Percentiles rank a stretch among this genome's conserved stretches.
Evolutionary conservation across 2,888 invertebrate species (phyloP).

Genomic region (Cheilosia impressa): DNA sequence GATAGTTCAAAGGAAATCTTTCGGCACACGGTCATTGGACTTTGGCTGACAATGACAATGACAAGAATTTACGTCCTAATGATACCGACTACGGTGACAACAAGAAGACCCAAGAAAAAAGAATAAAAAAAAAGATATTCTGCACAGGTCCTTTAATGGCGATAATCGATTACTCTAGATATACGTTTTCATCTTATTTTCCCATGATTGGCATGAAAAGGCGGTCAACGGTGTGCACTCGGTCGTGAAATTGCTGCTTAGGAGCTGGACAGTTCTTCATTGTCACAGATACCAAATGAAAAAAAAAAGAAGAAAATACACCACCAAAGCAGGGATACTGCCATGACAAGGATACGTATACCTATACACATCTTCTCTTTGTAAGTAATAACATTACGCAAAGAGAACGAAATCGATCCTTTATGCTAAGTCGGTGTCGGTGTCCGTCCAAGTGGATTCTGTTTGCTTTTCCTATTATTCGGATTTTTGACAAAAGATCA

Average conservation of each 20-base stretch:
- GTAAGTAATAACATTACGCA: constrained; percentile 65
- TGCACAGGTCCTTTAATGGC: constrained; percentile 72
- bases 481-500: constrained; percentile 31
- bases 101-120: constrained; percentile 45
- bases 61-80: constrained; percentile 70
- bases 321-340: background rate
- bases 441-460: constrained; percentile 37
- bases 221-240: constrained; percentile 76
- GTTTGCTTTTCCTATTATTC: constrained; percentile 67
- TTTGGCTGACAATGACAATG: constrained; percentile 70
- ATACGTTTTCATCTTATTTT: constrained; percentile 53
- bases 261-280: constrained; percentile 19
- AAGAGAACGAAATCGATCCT: constrained; percentile 67
- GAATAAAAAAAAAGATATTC: constrained; percentile 29
- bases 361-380: constrained; percentile 25
- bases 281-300: constrained; percentile 44
- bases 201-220: constrained; percentile 76
- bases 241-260: constrained; percentile 75
- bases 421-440: constrained; percentile 45
- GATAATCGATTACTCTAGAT: constrained; percentile 75
- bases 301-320: background rate
- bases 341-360: constrained; percentile 45
- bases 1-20: constrained; percentile 59
- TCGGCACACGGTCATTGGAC: constrained; percentile 51
- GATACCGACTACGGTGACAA: constrained; percentile 66